phyloP scores from a whole-genome alignment of 2,888 invertebrate genomes.

The Imbricaverruca yamaguchii region DNA sequence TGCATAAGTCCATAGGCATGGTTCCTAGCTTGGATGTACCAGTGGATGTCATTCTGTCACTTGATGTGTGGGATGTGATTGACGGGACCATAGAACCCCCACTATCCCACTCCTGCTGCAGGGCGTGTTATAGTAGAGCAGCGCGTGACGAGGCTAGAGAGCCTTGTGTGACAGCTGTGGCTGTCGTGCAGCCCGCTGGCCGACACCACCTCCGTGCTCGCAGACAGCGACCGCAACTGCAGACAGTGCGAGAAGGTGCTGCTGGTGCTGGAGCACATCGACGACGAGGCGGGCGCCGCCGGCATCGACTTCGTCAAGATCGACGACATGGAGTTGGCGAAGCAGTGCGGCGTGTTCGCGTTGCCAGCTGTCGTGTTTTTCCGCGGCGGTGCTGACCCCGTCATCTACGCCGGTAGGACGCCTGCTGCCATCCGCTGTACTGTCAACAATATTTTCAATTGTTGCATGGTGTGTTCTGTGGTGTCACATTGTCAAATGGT shows the following conservation, averaged over 20 bases:
- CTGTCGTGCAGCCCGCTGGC: not conserved
- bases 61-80: too few species aligned
- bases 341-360: slow-evolving; percentile 80
- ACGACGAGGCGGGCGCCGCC: slow-evolving; percentile 75
- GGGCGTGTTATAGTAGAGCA: too few species aligned
- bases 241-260: slow-evolving; percentile 85
- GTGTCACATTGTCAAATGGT: too few species aligned
- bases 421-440: too few species aligned
- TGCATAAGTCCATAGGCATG: too few species aligned
- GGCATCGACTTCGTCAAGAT: slow-evolving; percentile 40
- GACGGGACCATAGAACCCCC: too few species aligned
- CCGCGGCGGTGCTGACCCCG: slow-evolving; percentile 78
- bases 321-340: slow-evolving; percentile 57
- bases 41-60: too few species aligned
- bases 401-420: slow-evolving; percentile 71
- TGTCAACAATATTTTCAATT: too few species aligned
- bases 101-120: too few species aligned
- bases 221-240: slow-evolving; percentile 83
- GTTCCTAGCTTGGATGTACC: too few species aligned
- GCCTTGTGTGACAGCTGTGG: not conserved
- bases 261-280: slow-evolving; percentile 82
- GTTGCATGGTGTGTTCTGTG: too few species aligned
- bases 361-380: slow-evolving; percentile 85
- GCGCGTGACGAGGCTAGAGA: too few species aligned
- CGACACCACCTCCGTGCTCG: slow-evolving; percentile 31